Base-by-base conservation (phyloP, 2,113 vertebrate genomes). In the Heterochromis multidens region DNA sequence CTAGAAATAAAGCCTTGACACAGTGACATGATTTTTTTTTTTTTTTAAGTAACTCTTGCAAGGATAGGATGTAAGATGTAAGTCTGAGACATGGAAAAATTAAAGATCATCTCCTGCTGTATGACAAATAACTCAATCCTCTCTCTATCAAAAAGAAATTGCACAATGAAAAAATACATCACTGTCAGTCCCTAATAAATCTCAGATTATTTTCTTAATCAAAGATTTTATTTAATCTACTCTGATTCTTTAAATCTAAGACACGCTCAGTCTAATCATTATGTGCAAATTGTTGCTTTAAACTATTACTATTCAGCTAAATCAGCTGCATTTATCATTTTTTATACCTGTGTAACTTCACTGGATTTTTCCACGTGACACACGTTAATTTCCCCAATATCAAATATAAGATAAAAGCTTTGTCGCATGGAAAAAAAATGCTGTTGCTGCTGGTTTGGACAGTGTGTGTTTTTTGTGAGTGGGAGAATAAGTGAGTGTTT, bases 401-500 rank as follows among this genome's bases (percentile, higher is more conserved):
- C 65, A 72, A 72, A 72, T 49, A 49, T 14, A 35, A 65, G 81
- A 80, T 81, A 57, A 17, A 72, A 81, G 10, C 65, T 76, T 76
- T 86, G 78, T 72, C 78, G 65, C 12, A 21, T 6, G 17, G 74
- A 82, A 37, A 59, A 56, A 79, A 7, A 52, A 46, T 83, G 81
- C 79, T 93, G 78, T 52, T 40, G 19, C 43, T 65, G 72, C 85
- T 27, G 77, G 76, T 86, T 91, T 77, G 40, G 59, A 57, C 56
- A 1, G 37, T 35, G 23, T 63, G 61, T 65, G 57, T 79, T 43
- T 85, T 81, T 79, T 83, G 35, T 77, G 17, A 81, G 82, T 67
- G 33, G 54, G 52, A 89, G 59, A 88, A 78, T 21, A 80, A 84
- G 78, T 58, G 81, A 76, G 83, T 84, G 87, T 35, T 74, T 89